Percentiles rank a stretch among this genome's conserved stretches.
These are phyloP conservation scores for Bathynomus jamesi DNA, from an alignment of 1,140 invertebrate genomes.

Conservation along the genomic window DNA sequence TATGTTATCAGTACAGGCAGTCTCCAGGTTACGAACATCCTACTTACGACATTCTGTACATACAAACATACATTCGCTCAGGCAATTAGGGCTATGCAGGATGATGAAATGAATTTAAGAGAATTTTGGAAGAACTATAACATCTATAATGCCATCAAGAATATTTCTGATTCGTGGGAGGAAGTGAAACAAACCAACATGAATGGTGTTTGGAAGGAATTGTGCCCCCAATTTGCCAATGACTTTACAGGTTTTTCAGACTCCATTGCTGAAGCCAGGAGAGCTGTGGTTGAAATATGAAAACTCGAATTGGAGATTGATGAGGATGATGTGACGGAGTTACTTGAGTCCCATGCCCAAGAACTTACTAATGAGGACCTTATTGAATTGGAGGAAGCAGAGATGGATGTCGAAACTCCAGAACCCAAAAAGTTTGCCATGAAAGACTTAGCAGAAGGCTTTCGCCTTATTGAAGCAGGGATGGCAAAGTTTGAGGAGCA, in stretches of 20 bases:
- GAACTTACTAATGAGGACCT: too few species aligned
- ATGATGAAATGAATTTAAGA: background rate
- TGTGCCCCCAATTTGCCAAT: background rate
- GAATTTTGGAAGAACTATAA: background rate
- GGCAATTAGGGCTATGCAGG: background rate
- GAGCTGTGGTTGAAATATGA: background rate
- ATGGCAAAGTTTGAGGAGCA: too few species aligned
- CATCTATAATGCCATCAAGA: constrained; percentile 1
- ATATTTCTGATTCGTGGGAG: constrained; percentile 3
- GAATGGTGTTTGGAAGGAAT: background rate
- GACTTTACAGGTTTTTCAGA: background rate
- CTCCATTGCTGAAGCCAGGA: background rate
- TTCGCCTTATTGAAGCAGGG: too few species aligned
- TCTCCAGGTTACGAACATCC: too few species aligned
- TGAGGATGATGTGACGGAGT: background rate
- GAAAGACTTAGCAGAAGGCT: too few species aligned
- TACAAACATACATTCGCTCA: background rate
- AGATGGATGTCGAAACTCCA: too few species aligned
- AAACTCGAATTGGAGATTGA: constrained; percentile 1
- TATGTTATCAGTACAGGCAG: too few species aligned
- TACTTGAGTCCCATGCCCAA: background rate
- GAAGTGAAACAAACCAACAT: constrained; percentile 2
- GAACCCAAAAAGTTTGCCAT: too few species aligned
- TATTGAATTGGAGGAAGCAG: too few species aligned
- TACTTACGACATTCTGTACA: too few species aligned